These are phyloP conservation scores for Gila orcuttii DNA, from an alignment of 2,113 vertebrate species.

Conservation along the genomic window DNA sequence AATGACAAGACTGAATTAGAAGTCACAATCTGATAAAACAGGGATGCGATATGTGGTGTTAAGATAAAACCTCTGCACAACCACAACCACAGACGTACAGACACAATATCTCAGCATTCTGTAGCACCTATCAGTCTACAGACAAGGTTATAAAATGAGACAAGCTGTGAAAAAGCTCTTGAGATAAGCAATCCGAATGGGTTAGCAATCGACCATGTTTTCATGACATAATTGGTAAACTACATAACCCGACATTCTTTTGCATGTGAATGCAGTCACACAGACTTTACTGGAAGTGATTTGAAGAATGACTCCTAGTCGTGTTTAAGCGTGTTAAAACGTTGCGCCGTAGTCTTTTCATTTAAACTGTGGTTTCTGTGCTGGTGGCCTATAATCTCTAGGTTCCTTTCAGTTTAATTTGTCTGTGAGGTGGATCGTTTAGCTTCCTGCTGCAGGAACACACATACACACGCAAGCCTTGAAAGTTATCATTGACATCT, in stretches of 20 bases:
- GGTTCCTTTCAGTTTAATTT: constrained; percentile 53
- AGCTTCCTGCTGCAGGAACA: constrained; percentile 43
- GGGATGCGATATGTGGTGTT: constrained; percentile 9
- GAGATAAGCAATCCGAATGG: neutral
- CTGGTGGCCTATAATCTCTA: constrained; percentile 56
- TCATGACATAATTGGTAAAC: neutral
- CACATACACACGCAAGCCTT: constrained; percentile 8
- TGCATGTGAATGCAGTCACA: neutral
- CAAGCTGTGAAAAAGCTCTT: neutral
- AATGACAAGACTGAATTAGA: constrained; percentile 11
- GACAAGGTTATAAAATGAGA: neutral
- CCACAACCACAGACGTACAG: neutral
- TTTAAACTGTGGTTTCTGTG: constrained; percentile 58
- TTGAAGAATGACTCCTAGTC: constrained; percentile 17
- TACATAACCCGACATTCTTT: neutral
- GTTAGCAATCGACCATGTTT: neutral
- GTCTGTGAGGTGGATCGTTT: constrained; percentile 50
- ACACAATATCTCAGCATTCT: neutral
- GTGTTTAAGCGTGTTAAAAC: constrained; percentile 49
- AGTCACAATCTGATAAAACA: constrained; percentile 33
- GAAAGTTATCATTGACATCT: constrained; percentile 22
- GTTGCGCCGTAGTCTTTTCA: constrained; percentile 49
- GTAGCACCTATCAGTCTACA: neutral
- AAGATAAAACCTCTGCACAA: constrained; percentile 30
- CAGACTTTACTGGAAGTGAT: constrained; percentile 6